A percentile compares a stretch with the other conserved stretches of the same genome.
These are phyloP conservation scores for Heliornis fulica DNA, from an alignment of 2,113 vertebrate genomes.

Conservation along the genomic window DNA sequence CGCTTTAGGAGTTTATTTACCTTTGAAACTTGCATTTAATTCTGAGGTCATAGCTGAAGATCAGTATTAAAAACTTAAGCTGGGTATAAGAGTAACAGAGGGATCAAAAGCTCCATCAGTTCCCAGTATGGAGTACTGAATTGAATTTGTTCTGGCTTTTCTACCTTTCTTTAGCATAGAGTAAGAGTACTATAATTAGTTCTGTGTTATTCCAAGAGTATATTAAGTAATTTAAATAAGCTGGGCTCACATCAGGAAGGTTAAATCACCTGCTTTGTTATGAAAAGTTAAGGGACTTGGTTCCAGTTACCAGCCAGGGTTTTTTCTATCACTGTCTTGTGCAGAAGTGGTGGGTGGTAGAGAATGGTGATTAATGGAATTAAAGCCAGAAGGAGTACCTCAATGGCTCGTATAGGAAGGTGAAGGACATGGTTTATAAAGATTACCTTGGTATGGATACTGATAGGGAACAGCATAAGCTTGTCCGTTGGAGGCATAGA, in stretches of 20 bases:
- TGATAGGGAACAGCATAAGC: conserved; percentile 74
- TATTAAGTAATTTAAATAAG: neutral
- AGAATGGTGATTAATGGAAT: neutral
- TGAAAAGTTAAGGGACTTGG: neutral
- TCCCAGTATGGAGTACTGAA: neutral
- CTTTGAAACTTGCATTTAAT: neutral
- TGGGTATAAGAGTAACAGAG: neutral
- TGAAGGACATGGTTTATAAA: neutral
- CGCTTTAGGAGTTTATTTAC: neutral
- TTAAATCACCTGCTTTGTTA: neutral
- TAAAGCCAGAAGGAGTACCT: neutral
- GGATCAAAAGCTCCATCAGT: neutral
- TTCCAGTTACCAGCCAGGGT: neutral
- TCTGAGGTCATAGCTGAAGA: neutral
- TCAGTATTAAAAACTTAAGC: neutral
- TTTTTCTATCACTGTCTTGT: neutral
- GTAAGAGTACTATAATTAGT: neutral
- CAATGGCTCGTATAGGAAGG: neutral
- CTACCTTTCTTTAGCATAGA: neutral
- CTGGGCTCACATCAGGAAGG: neutral
- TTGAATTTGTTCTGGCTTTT: neutral
- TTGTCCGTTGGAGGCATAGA: conserved; percentile 76
- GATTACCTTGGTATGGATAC: conserved; percentile 77
- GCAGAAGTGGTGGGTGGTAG: neutral
- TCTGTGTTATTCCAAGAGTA: neutral